Evolutionary conservation across 2,888 invertebrate species (phyloP), one percentile per base, ranked within the genome.

Genomic region (Lucinisca nassula): DNA sequence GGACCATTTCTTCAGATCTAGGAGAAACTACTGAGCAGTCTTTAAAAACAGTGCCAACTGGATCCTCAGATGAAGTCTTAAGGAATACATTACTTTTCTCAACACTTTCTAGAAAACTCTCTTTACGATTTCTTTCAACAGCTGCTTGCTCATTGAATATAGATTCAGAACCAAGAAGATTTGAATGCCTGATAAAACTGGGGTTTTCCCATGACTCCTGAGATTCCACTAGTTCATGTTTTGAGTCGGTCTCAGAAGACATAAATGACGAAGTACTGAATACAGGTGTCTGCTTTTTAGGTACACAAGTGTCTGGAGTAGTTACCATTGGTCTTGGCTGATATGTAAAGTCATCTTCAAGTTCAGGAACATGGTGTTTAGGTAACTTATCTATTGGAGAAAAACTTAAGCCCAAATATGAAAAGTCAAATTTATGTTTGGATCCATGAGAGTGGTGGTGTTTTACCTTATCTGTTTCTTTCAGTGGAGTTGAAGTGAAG

Each of bases 311-410:
- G 8, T 67, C 67, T 67, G 67, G 67, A 6, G 67, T 67, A 67
- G 21, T 37, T 35, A 49, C 8, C 67, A 79, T 70, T 27, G 79
- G 79, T 35, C 79, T 70, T 38, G 79, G 79, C n/a, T 70, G 37
- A 30, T 67, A 79, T 4, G n/a, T 24, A 79, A 79, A 79, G 30
- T 79, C 70, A 14, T 61, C 45, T 49, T 79, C 77, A 35, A 35
- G 32, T 3, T 76, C 37, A 12, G 37, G 58, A 6, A 55, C 4
- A 32, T 55, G 38, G 32, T 72, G 30, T n/a, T 24, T 55, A 17
- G 77, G 21, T 24, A 51, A 12, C 55, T 55, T 76, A 4, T 61
- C 8, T 8, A 79, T 61, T 8, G 74, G 74, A 24, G 74, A 74
- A 40, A 74, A 27, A 24, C 14, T 21, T 2, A 1, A 10, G 6